Evolutionary conservation across 2,797 vertebrate genomes (phyloP), one percentile per base, ranked within the genome.

Genomic region (Pterois miles): DNA sequence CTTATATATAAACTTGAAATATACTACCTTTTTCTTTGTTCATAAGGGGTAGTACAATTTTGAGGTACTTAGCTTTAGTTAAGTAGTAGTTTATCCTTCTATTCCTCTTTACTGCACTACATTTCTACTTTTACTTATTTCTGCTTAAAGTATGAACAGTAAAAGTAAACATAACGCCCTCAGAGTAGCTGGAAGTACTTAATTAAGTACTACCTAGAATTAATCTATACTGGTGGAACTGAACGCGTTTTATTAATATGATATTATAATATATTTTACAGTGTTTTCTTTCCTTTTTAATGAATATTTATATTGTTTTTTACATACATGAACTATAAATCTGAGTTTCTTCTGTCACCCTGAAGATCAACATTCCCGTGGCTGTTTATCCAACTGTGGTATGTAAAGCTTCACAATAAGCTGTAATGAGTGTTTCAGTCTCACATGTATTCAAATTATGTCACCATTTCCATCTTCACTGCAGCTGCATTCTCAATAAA

Each of bases 341-440:
- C 18, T 18, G 46, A 48, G 46, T 48, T 11, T 58, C 29, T 22
- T 63, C 25, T 22, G 9, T 48, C 25, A 75, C 69, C 58, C 5
- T 52, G 13, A 20, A 75, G 86, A 83, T 86, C 56, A 84, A 79
- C 87, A 83, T 89, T 89, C 78, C 72, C 34, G 0, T 2, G 0
- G 13, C 5, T 63, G 22, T 81, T 89, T 74, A 85, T 85, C 78
- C 87, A 2, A 2, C 46, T 3, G 23, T 4, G 80, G 69, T 8
- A 80, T 70, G 59, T 71, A 71, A 74, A 74, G 71, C 81, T 78
- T 46, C 54, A 16, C 38, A 33, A 8, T 82, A 69, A 81, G 68
- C 78, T 43, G 52, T 11, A 65, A 16, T 31, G 23, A 40, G 20
- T 34, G 29, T 23, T 60, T 11, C 8, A 54, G 27, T 29, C 57